Base-by-base conservation (phyloP, 2,113 vertebrate species). In the Sarotherodon lohbergeri region DNA sequence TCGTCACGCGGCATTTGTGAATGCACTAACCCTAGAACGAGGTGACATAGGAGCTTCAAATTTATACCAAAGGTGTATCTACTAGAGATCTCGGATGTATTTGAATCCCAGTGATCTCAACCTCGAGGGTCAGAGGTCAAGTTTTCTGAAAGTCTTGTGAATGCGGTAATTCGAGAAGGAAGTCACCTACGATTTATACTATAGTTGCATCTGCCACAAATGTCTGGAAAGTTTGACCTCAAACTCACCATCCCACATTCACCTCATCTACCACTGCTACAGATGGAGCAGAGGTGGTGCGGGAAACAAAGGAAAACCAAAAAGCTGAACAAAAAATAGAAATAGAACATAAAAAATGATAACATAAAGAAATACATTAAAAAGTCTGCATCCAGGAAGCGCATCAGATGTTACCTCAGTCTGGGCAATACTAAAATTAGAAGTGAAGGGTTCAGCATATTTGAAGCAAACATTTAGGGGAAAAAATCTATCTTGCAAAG, bases 1-100 rank as follows among this genome's bases (percentile, higher is more conserved):
- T 66, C 0, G 17, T 0, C 61, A 66, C 2, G 6, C 4, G 0
- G 17, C 5, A 34, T 36, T 66, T 36, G 4, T 39, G 6, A 39
- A 0, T 66, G 61, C 6, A 0, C 13, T 66, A n/a, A 16, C 61
- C 39, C 1, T 17, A 66, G 61, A 66, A 39, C 4, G 29, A 34
- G 57, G 14, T 19, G 61, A n/a, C 6, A 66, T n/a, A 39, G 34
- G 34, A 66, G 61, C 61, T 66, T 66, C 0, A 66, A n/a, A 36
- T 63, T 7, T 32, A 63, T 36, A n/a, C 32, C 17, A 11, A 63
- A 63, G 32, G 59, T 63, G 32, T n/a, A 12, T 63, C 59, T 36
- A 17, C 59, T n/a, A 36, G 36, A 39, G 19, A 66, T 66, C 34
- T 39, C 0, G 0, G 19, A 66, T 39, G 34, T n/a, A n/a, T 39